phyloP scores from a whole-genome alignment of 2,113 vertebrate genomes.

The Vireo altiloquus region DNA sequence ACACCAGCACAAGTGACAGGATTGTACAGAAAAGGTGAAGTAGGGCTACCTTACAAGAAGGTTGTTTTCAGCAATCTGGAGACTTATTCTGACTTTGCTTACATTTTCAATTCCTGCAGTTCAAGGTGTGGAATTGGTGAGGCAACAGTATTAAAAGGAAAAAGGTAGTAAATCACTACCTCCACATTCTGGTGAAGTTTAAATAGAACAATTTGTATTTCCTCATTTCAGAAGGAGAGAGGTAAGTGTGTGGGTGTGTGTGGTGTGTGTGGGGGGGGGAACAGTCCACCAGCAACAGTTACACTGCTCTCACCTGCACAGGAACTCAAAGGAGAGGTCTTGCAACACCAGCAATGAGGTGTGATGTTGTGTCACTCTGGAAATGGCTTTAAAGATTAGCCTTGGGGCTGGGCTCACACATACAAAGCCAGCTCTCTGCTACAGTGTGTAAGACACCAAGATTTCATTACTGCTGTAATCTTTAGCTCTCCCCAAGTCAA shows the following conservation, averaged over 20 bases:
- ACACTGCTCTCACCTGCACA: neutral
- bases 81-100: neutral
- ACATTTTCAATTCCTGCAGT: neutral
- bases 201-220: neutral
- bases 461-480: neutral
- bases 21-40: neutral
- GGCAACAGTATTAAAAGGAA: neutral
- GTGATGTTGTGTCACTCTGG: neutral
- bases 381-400: neutral
- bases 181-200: neutral
- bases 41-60: neutral
- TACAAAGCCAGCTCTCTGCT: neutral
- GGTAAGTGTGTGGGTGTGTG: rapidly evolving
- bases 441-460: neutral
- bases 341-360: neutral
- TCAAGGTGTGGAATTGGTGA: neutral
- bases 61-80: neutral
- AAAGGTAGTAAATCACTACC: neutral
- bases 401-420: neutral
- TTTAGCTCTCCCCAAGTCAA: neutral
- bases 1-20: neutral
- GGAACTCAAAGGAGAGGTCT: neutral
- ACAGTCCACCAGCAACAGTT: neutral
- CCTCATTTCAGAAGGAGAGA: neutral
- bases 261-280: neutral